Percentiles rank a stretch among this genome's conserved stretches.
Conservation (phyloP, 2,797 vertebrate species). For the Coracias cyanogaster region DNA sequence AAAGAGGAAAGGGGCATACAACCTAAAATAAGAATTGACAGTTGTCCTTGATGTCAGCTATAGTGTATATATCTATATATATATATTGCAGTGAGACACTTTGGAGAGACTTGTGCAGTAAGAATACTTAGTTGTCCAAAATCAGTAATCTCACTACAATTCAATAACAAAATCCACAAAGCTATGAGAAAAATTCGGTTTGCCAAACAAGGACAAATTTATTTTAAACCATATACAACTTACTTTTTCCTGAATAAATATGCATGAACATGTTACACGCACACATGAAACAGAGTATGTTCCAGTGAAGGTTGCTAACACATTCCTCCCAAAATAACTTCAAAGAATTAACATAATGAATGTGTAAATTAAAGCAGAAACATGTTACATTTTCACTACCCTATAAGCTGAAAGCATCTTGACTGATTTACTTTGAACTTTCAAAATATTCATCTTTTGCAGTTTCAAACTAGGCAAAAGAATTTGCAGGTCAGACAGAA, state of each 20-base stretch:
- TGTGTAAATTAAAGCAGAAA: conserved; percentile 51
- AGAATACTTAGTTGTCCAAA: background rate
- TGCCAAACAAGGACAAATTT: background rate
- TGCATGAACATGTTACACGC: background rate
- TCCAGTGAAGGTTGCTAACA: background rate
- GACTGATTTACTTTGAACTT: conserved; percentile 50
- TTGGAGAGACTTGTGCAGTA: background rate
- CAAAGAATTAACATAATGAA: conserved; percentile 54
- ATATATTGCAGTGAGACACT: background rate
- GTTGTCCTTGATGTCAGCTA: background rate
- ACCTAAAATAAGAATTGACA: background rate
- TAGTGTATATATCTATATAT: background rate
- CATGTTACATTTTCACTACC: conserved; percentile 40
- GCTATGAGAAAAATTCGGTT: background rate
- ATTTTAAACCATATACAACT: background rate
- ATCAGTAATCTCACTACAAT: background rate
- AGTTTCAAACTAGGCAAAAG: conserved; percentile 19
- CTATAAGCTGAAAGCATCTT: conserved; percentile 22
- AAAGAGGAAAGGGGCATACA: background rate
- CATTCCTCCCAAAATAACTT: conserved; percentile 42
- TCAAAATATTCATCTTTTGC: conserved; percentile 21
- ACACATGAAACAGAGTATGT: background rate
- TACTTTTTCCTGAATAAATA: background rate
- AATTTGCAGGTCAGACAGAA: background rate
- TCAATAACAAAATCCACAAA: background rate